Conservation (phyloP, 2,113 vertebrate species). For the Thunnus thynnus region DNA sequence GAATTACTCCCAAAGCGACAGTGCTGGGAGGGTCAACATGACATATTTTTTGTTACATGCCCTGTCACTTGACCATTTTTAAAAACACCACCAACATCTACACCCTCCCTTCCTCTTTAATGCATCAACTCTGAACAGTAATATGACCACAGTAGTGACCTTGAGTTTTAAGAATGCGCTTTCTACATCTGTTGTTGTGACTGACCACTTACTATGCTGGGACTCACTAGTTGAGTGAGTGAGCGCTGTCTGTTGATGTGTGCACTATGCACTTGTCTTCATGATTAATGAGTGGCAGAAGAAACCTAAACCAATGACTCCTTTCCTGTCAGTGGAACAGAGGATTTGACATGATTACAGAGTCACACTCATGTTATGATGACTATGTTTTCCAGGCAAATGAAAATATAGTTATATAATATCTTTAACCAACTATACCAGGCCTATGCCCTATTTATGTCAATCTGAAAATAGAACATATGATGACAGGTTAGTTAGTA, state of each 20-base stretch:
- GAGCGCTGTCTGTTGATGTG: too few relatives aligned
- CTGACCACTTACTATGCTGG: background rate
- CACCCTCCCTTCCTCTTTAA: too few relatives aligned
- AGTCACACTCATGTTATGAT: conserved; percentile 16
- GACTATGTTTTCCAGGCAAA: conserved; percentile 4
- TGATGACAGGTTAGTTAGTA: background rate
- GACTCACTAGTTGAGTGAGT: too few relatives aligned
- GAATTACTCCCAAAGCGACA: too few relatives aligned
- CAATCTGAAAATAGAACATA: conserved; percentile 11
- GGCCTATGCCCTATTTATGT: conserved; percentile 12
- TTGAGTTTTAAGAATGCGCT: background rate
- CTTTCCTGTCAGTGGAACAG: background rate
- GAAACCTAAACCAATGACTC: background rate
- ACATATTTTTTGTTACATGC: too few relatives aligned
- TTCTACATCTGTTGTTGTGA: background rate
- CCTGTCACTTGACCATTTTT: too few relatives aligned
- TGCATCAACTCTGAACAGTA: too few relatives aligned
- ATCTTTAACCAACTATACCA: conserved; percentile 20
- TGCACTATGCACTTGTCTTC: too few relatives aligned
- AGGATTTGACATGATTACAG: conserved; percentile 12
- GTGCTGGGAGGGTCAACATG: too few relatives aligned
- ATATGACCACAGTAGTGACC: background rate
- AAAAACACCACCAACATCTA: too few relatives aligned
- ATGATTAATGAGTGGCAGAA: too few relatives aligned
- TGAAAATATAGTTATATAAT: conserved; percentile 6